Evolutionary conservation across 2,113 vertebrate species (phyloP), one percentile per base, ranked within the genome.

Genomic region (Litocranius walleri): DNA sequence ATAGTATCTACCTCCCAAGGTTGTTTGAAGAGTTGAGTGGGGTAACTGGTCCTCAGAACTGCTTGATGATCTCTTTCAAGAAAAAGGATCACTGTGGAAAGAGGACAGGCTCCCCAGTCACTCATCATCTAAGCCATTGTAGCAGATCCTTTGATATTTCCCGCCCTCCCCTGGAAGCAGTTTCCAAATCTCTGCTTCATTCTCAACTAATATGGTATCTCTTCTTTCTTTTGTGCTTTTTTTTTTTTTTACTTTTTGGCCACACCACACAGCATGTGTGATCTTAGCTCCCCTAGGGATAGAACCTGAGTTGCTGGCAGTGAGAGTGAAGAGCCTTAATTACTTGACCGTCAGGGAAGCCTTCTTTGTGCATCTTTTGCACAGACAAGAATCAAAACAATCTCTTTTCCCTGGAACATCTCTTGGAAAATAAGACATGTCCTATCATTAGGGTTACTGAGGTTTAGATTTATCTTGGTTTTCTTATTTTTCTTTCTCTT

Each of bases 381-480:
- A 3, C 50, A 74, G 36, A 33, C 0, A 27, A 27, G 30, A 64
- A 30, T 2, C 0, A 30, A 62, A 56, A 23, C 12, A n/a, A 19
- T 50, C 77, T 3, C 0, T 91, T 61, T 84, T 71, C 50, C 45
- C n/a, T 9, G 6, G 59, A 91, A 6, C 0, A 19, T 16, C 4
- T 23, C 7, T 36, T 92, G 91, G 30, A 29, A 59, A 78, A 78
- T 57, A 67, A 67, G 12, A 52, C 3, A 7, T 86, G 1, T 62
- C 36, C 12, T 33, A 25, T 54, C 23, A 17, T 71, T n/a, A 86
- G n/a, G 56, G 5, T 62, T 21, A 45, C 11, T 33, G 30, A 21
- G 3, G 15, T 77, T 90, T 87, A 52, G 27, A 78, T 52, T 90
- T 48, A 7, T 50, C 8, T 56, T 48, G 0, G 6, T 40, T 89